Percentiles rank a stretch among this genome's conserved stretches.
Conservation (phyloP, 2,797 vertebrate species). For the Lepus townsendii region DNA sequence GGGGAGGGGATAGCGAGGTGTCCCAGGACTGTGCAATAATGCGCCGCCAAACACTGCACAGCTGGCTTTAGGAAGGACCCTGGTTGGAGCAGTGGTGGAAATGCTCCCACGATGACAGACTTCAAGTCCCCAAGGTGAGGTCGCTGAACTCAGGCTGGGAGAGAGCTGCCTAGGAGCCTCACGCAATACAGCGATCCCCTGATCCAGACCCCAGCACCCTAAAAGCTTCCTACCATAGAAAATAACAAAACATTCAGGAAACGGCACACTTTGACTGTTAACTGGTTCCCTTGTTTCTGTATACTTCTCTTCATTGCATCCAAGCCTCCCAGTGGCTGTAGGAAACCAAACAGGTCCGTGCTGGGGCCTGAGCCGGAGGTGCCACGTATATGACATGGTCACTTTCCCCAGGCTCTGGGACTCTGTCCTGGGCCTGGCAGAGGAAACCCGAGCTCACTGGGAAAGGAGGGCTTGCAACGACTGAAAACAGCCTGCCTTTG, state of each 20-base stretch:
- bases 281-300: neutral
- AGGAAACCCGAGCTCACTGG: neutral
- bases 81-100: neutral
- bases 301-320: neutral
- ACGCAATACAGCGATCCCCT: neutral
- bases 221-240: neutral
- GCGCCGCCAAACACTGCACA: neutral
- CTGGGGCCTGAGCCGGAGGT: neutral
- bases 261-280: constrained; percentile 17
- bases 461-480: neutral
- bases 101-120: neutral
- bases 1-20: neutral
- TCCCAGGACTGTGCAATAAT: neutral
- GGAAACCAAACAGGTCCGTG: neutral
- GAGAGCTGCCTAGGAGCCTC: neutral
- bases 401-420: neutral
- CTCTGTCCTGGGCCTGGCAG: neutral
- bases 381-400: neutral
- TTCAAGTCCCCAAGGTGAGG: neutral
- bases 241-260: constrained; percentile 19
- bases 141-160: neutral
- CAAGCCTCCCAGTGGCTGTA: neutral
- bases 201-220: neutral
- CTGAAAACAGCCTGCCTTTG: neutral
- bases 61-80: neutral